Conservation (phyloP, 2,797 vertebrate species). For the Myotis findleyi region DNA sequence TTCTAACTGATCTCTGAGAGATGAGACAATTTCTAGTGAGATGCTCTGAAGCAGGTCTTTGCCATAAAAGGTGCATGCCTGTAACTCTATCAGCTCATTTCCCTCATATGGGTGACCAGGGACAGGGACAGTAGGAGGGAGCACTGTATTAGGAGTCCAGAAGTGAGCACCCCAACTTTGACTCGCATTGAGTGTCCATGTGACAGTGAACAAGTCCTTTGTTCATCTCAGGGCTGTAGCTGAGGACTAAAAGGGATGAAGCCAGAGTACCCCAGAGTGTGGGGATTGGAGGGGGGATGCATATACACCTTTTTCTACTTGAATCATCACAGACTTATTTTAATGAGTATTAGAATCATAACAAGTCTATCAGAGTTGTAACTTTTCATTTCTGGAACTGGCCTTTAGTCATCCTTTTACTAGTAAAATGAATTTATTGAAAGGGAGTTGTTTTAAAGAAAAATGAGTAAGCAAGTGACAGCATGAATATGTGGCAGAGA, state of each 20-base stretch:
- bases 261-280: background rate
- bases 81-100: background rate
- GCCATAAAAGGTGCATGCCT: rapidly evolving
- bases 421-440: background rate
- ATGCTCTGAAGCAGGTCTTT: background rate
- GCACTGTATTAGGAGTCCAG: background rate
- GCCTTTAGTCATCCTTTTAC: background rate
- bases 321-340: background rate
- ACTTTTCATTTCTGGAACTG: background rate
- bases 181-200: background rate
- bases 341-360: background rate
- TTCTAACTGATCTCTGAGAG: background rate
- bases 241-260: background rate
- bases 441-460: background rate
- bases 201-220: background rate
- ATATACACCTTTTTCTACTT: rapidly evolving
- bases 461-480: background rate
- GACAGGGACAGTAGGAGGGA: background rate
- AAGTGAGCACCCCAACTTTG: too few relatives aligned
- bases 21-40: background rate
- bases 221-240: background rate
- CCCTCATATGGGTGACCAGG: background rate
- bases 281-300: background rate
- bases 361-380: background rate
- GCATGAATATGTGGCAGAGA: background rate